Percentiles rank a stretch among this genome's conserved stretches.
Evolutionary conservation across 2,888 invertebrate species (phyloP).

Genomic region (Hanleya hanleyi): DNA sequence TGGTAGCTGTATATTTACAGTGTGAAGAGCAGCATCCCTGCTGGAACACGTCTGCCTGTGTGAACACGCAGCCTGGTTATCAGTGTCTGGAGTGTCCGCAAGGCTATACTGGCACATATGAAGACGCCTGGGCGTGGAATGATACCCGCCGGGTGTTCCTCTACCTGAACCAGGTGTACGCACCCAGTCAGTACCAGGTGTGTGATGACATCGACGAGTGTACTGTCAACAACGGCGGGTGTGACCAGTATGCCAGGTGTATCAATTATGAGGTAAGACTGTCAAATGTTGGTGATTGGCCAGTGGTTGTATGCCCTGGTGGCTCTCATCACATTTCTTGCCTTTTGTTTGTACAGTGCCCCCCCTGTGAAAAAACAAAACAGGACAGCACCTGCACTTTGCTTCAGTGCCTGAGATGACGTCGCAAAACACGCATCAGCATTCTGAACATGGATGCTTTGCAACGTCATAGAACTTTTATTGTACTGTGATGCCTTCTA

Average conservation of each 20-base stretch:
- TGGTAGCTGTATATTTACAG: too few species aligned
- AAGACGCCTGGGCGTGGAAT: conserved; percentile 50
- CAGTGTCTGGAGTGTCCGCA: conserved; percentile 55
- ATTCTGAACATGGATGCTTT: too few species aligned
- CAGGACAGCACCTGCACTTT: too few species aligned
- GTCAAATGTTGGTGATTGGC: too few species aligned
- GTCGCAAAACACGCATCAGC: too few species aligned
- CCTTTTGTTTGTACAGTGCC: too few species aligned
- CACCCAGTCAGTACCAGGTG: conserved; percentile 39
- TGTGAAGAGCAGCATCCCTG: conserved; percentile 43
- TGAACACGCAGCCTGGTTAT: conserved; percentile 56
- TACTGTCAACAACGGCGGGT: conserved; percentile 52
- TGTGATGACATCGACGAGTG: conserved; percentile 58
- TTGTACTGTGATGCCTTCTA: too few species aligned
- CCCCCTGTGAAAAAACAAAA: too few species aligned
- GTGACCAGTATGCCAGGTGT: conserved; percentile 56
- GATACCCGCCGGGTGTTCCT: conserved; percentile 45
- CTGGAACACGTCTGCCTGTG: conserved; percentile 39
- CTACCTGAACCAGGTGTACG: conserved; percentile 36
- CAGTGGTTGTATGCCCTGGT: too few species aligned
- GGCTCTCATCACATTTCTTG: too few species aligned
- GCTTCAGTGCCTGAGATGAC: too few species aligned
- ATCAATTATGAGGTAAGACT: conserved; percentile 57
- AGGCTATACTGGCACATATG: conserved; percentile 52
- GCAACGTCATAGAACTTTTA: too few species aligned